Percentiles rank a stretch among this genome's conserved stretches.
phyloP scores from a whole-genome alignment of 2,888 invertebrate species.

The Tanypteryx hageni region DNA sequence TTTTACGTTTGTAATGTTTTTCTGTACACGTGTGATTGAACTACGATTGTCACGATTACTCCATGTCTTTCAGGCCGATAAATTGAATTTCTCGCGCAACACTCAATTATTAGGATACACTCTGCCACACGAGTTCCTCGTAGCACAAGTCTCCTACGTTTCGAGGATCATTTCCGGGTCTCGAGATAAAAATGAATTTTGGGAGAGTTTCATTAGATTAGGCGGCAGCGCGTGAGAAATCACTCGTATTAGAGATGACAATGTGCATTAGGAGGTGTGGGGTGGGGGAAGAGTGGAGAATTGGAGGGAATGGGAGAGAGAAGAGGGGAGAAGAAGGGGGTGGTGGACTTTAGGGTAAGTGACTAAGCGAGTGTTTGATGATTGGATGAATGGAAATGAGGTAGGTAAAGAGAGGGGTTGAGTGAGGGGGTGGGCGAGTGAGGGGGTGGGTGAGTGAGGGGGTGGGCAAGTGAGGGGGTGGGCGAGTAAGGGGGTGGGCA shows the following conservation, averaged over 20 bases:
- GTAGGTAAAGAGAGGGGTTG: neutral
- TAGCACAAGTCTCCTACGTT: neutral
- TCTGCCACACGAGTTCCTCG: neutral
- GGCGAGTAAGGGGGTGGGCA: too few species aligned
- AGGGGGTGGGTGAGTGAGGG: neutral
- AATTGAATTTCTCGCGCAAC: too few species aligned
- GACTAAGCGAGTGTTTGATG: conserved; percentile 50
- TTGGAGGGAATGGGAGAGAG: neutral
- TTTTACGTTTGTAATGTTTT: too few species aligned
- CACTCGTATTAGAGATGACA: conserved; percentile 58
- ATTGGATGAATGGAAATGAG: conserved; percentile 40
- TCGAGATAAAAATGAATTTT: conserved; percentile 41
- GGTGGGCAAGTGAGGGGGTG: neutral
- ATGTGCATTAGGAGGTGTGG: conserved; percentile 15
- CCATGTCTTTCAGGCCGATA: too few species aligned
- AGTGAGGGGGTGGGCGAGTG: neutral
- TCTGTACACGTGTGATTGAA: too few species aligned
- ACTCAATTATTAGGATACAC: too few species aligned
- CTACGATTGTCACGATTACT: too few species aligned
- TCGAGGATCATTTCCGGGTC: conserved; percentile 9
- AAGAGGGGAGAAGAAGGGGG: neutral
- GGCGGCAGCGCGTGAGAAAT: conserved; percentile 59
- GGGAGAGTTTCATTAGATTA: conserved; percentile 55
- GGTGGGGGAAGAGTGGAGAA: neutral
- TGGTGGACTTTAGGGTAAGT: neutral